Base-by-base conservation (phyloP, 2,113 vertebrate species). In the Etheostoma cragini region DNA sequence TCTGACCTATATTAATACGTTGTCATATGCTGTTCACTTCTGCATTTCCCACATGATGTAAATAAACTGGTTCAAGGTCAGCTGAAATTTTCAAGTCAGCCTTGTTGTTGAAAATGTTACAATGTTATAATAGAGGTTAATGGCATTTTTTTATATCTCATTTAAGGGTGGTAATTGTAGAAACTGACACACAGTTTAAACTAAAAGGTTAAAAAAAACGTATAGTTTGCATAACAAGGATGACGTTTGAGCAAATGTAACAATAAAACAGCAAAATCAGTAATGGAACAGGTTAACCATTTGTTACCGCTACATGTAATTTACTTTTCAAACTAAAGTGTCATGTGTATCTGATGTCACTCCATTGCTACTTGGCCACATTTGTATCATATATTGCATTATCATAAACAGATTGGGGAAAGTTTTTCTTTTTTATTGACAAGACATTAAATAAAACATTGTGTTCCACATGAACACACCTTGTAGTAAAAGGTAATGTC, bases 321-420 rank as follows among this genome's bases (percentile, higher is more conserved):
- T 61, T 54, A 70, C 63, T 26, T 38, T 13, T 65, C 22, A 7
- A 38, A 38, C 35, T 38, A 38, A 75, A 47, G 52, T 53, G 24
- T 70, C 35, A 52, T 74, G 47, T 72, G 47, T 74, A 60, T 76
- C 26, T 74, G 73, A 26, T 45, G 62, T 66, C 49, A 45, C 56
- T 56, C 45, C 16, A 54, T 67, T 66, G 74, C 53, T 72, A n/a
- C 17, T 46, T 45, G 47, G 77, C 73, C 65, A 69, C 79, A 77
- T 78, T 79, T 88, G 86, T 91, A 87, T 83, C 49, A 85, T 91
- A 83, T 78, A 53, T 80, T 80, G 46, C 83, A 57, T 78, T 85
- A 53, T 85, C 52, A 81, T 57, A 47, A 42, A 82, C 45, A 80
- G 75, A 89, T 72, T 67, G 7, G 19, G 47, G 33, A 62, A 17